Conservation (phyloP, 2,888 invertebrate species). For the Lamproptera curius region DNA sequence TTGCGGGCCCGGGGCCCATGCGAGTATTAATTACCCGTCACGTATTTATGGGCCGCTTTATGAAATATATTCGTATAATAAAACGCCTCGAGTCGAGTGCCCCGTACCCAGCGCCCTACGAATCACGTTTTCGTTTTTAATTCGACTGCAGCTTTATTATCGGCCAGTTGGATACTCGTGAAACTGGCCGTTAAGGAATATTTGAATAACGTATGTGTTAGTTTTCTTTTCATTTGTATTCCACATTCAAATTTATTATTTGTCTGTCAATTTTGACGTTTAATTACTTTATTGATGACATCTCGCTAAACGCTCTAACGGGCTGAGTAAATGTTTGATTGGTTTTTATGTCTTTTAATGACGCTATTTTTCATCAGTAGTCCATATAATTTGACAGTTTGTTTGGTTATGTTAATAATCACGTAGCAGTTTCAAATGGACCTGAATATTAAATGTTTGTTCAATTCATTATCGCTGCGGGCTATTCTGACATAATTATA, state of each 20-base stretch:
- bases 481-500: background rate
- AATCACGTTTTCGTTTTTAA: constrained; percentile 18
- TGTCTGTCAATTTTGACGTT: constrained; percentile 4
- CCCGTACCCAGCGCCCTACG: constrained; percentile 15
- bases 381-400: background rate
- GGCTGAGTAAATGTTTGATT: constrained; percentile 8
- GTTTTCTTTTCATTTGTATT: background rate
- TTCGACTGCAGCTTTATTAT: constrained; percentile 10
- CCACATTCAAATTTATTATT: constrained; percentile 6
- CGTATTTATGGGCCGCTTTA: constrained; percentile 32
- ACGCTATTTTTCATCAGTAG: background rate
- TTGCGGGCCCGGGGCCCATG: constrained; percentile 11
- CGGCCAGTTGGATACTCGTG: constrained; percentile 8
- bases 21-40: constrained; percentile 32
- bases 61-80: constrained; percentile 25
- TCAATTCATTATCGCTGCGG: background rate
- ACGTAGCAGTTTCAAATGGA: background rate
- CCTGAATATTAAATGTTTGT: background rate
- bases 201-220: constrained; percentile 2
- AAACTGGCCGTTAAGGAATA: constrained; percentile 9
- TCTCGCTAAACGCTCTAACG: constrained; percentile 6
- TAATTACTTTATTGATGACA: constrained; percentile 3
- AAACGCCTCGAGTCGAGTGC: constrained; percentile 13
- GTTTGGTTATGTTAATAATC: background rate
- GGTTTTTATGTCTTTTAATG: constrained; percentile 3